Evolutionary conservation across 2,113 vertebrate genomes (phyloP).

Genomic region (Vulpes lagopus): DNA sequence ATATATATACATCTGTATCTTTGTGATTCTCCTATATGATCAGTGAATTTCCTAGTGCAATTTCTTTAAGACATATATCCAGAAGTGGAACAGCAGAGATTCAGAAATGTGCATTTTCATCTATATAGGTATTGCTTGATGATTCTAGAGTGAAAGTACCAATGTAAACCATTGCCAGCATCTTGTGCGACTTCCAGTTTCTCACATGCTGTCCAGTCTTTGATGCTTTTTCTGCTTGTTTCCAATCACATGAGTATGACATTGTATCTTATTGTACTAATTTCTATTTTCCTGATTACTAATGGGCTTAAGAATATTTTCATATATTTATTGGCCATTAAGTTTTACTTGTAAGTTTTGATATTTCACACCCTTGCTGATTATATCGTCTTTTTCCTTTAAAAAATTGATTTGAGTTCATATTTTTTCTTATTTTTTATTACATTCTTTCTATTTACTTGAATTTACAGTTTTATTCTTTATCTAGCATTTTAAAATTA

Average conservation of each 20-base stretch:
- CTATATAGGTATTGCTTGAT: neutral
- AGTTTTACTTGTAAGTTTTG: neutral
- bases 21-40: neutral
- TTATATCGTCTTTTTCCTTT: neutral
- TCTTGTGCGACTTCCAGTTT: neutral
- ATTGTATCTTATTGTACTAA: neutral
- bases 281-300: neutral
- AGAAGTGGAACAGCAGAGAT: neutral
- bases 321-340: neutral
- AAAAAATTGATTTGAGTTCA: neutral
- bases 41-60: neutral
- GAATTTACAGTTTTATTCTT: constrained; percentile 8
- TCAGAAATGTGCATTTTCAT: neutral
- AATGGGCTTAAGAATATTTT: neutral
- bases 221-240: neutral
- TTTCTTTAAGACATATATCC: neutral
- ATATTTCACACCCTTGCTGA: constrained; percentile 19
- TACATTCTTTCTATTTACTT: neutral
- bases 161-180: neutral
- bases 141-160: neutral
- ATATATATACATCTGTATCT: neutral
- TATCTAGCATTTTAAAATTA: neutral
- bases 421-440: neutral
- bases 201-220: neutral
- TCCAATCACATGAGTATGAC: neutral